phyloP scores from a whole-genome alignment of 2,113 vertebrate species.

The Caretta caretta region DNA sequence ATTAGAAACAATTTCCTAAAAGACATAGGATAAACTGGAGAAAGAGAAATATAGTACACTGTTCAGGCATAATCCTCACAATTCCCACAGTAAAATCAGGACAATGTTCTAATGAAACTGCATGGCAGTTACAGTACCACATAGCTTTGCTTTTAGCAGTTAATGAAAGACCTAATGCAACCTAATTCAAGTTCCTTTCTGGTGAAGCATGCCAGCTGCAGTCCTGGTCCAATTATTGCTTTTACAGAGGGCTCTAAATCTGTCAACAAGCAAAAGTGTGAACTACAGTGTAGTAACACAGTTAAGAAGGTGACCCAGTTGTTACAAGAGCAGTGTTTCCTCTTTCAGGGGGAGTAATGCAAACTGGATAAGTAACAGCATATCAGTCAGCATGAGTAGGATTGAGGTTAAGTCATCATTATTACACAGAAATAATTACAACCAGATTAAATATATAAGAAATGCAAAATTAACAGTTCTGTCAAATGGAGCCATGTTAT shows the following conservation, averaged over 20 bases:
- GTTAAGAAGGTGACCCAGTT: slow-evolving; percentile 53
- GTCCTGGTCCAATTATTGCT: slow-evolving; percentile 74
- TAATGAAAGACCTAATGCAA: slow-evolving; percentile 56
- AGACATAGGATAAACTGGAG: accelerated
- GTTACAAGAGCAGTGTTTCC: not conserved
- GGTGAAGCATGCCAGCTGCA: slow-evolving; percentile 66
- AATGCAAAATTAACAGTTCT: not conserved
- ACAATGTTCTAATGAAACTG: not conserved
- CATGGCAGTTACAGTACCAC: not conserved
- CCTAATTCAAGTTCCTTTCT: slow-evolving; percentile 42
- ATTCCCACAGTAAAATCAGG: not conserved
- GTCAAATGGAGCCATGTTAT: no score
- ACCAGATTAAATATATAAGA: not conserved
- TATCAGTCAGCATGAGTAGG: not conserved
- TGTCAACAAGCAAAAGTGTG: slow-evolving; percentile 69
- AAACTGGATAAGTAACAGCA: not conserved
- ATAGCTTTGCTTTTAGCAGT: not conserved
- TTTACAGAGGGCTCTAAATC: slow-evolving; percentile 71
- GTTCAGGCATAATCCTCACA: accelerated
- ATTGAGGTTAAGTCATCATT: not conserved
- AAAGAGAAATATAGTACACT: not conserved
- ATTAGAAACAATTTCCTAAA: not conserved
- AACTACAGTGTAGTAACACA: slow-evolving; percentile 56
- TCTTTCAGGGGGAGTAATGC: slow-evolving; percentile 22
- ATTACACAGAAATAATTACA: not conserved